phyloP scores from a whole-genome alignment of 2,113 vertebrate genomes.

The Lynx canadensis region DNA sequence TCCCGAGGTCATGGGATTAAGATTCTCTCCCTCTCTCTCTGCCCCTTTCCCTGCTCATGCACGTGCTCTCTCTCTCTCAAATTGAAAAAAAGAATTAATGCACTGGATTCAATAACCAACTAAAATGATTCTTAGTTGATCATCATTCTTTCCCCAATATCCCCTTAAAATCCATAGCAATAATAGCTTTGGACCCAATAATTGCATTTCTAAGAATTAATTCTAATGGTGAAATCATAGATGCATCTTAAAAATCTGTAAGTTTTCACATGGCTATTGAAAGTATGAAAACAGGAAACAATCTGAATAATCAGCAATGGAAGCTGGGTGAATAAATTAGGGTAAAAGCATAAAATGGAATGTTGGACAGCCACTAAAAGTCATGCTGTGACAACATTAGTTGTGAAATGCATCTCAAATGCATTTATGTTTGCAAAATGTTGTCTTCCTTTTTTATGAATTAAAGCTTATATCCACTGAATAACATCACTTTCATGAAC shows the following conservation, averaged over 20 bases:
- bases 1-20: too few species aligned
- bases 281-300: neutral
- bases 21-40: too few species aligned
- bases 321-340: neutral
- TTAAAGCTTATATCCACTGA: neutral
- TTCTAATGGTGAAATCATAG: neutral
- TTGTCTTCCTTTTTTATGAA: neutral
- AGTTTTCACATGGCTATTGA: neutral
- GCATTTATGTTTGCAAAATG: neutral
- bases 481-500: neutral
- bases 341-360: neutral
- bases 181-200: neutral
- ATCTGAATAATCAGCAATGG: neutral
- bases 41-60: too few species aligned
- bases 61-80: too few species aligned
- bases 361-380: neutral
- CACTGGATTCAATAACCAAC: neutral
- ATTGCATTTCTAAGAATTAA: slow-evolving; percentile 18
- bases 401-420: neutral
- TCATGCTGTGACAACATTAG: neutral
- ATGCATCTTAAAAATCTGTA: neutral
- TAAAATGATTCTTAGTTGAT: neutral
- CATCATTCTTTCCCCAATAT: neutral
- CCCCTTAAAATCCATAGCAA: neutral
- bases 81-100: neutral